phyloP scores from a whole-genome alignment of 2,113 vertebrate genomes.

The Tursiops truncatus region DNA sequence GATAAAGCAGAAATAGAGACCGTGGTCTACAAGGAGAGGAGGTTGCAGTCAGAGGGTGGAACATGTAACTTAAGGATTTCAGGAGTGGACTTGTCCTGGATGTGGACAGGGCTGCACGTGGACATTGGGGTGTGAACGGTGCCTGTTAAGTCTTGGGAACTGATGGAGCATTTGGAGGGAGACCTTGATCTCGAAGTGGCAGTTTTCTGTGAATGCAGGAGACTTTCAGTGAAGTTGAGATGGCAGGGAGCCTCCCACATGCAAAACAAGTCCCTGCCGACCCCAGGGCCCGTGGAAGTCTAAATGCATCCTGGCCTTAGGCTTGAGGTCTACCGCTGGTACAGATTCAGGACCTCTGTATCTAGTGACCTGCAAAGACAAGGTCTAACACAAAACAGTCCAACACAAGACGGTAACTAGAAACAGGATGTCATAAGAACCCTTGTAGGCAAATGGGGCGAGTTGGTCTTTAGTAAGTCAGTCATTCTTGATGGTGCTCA shows the following conservation, averaged over 20 bases:
- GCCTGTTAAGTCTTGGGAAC: not conserved
- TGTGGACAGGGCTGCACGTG: rapidly evolving
- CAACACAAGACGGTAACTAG: rapidly evolving
- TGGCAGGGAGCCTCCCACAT: not conserved
- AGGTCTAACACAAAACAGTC: rapidly evolving
- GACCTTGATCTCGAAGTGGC: not conserved
- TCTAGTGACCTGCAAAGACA: not conserved
- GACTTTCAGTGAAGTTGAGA: no score
- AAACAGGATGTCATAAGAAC: rapidly evolving
- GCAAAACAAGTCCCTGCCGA: no score
- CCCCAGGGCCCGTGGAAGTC: rapidly evolving
- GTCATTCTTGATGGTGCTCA: rapidly evolving
- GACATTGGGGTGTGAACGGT: rapidly evolving
- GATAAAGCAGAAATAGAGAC: not conserved
- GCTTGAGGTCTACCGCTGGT: no score
- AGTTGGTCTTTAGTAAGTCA: no score
- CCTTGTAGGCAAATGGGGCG: rapidly evolving
- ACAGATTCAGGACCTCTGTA: not conserved
- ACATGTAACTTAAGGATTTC: not conserved
- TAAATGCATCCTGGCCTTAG: not conserved
- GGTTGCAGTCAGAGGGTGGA: not conserved
- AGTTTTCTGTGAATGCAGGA: not conserved
- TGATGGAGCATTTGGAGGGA: no score
- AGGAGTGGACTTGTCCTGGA: not conserved
- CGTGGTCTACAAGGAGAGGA: no score